Percentiles rank a stretch among this genome's conserved stretches.
phyloP scores from a whole-genome alignment of 2,113 vertebrate species.

The Gopherus evgoodei region DNA sequence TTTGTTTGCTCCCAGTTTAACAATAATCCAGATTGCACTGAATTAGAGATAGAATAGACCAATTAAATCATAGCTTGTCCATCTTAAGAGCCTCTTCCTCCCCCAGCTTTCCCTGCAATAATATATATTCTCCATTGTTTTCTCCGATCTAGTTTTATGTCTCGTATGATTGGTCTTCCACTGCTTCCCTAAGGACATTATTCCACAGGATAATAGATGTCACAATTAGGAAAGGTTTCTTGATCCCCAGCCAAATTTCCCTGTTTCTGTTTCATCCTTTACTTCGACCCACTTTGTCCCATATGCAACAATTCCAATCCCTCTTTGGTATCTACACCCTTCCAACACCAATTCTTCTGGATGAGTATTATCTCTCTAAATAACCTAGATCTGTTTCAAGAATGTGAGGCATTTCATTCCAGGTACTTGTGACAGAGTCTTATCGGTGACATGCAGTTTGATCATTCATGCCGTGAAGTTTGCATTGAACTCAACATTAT shows the following conservation, averaged over 20 bases:
- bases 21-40: background rate
- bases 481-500: conserved; percentile 27
- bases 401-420: background rate
- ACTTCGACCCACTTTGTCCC: background rate
- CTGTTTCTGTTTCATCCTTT: background rate
- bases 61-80: background rate
- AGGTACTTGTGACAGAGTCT: background rate
- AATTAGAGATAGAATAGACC: background rate
- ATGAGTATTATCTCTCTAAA: background rate
- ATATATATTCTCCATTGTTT: background rate
- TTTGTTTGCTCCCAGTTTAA: background rate
- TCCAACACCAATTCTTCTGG: background rate
- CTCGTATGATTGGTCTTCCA: background rate
- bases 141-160: background rate
- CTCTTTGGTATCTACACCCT: background rate
- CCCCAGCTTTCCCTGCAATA: background rate
- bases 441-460: background rate
- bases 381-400: background rate
- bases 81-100: background rate
- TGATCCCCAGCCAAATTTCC: background rate
- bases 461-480: conserved; percentile 28
- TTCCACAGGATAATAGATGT: background rate
- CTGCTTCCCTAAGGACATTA: background rate
- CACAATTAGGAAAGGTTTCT: background rate
- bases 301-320: background rate